Base-by-base conservation (phyloP, 2,888 invertebrate genomes). In the Drosophila siamana region DNA sequence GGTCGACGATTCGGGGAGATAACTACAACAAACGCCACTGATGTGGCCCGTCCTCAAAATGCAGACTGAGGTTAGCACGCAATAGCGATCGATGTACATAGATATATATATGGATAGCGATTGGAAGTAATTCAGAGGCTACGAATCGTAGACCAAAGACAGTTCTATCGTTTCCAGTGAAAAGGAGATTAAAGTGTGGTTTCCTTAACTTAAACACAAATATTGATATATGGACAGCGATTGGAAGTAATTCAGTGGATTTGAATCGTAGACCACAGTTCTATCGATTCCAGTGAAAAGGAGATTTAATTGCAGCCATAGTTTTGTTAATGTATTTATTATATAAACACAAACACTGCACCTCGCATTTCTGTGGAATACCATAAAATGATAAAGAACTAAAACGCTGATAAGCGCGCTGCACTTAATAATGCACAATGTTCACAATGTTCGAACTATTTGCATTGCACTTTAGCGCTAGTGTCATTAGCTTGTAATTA, bases 401-500 rank as follows among this genome's bases (percentile, higher is more conserved):
- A 1, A 46, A 48, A 48, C n/a, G 38, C 33, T 40, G 74, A 74
- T 71, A 76, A 74, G 61, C 26, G n/a, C n/a, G n/a, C n/a, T n/a
- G n/a, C n/a, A n/a, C n/a, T n/a, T 36, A 4, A 24, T n/a, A 41
- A 43, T 8, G 22, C 46, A 26, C 38, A 57, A 22, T 1, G 13
- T 22, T n/a, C n/a, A 24, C 2, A 11, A 11, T 26, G n/a, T 19
- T 26, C 9, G n/a, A 47, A 26, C 7, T 47, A 51, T 38, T 54
- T 57, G 22, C 7, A 1, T 16, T 57, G 46, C 28, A 66, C 74
- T 66, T 48, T 48, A 46, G 33, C 22, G 59, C 52, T 56, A 75
- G 41, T 62, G 75, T 56, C 52, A 74, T 74, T 74, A 74, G 19
- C 41, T 70, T 41, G 67, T 51, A 70, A 78, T 77, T 78, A 77